Conservation (phyloP, 1,140 invertebrate species). For the Aphelenchoides avenae region DNA sequence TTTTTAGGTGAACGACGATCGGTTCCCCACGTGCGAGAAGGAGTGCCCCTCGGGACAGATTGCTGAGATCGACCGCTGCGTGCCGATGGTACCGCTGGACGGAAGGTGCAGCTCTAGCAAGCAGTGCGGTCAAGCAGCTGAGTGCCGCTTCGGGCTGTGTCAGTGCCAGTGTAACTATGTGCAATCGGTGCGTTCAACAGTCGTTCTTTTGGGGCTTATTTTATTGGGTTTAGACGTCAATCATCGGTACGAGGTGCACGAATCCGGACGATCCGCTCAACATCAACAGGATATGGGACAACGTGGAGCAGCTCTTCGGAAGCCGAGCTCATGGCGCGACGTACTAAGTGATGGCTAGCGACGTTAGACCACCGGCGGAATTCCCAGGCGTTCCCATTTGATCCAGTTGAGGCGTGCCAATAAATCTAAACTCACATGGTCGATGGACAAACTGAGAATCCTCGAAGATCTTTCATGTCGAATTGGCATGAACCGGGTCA, state of each 20-base stretch:
- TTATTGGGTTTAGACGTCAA: slow-evolving; percentile 16
- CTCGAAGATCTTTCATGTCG: neutral
- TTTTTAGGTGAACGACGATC: slow-evolving; percentile 55
- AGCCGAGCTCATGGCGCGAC: no score
- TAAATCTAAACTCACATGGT: slow-evolving; percentile 72
- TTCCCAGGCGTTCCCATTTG: slow-evolving; percentile 94
- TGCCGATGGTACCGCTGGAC: slow-evolving; percentile 40
- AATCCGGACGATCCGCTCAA: slow-evolving; percentile 52
- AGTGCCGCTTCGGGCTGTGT: slow-evolving; percentile 57
- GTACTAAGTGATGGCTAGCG: neutral
- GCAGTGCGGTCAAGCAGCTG: slow-evolving; percentile 49
- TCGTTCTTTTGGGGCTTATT: slow-evolving; percentile 37
- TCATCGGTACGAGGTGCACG: slow-evolving; percentile 41
- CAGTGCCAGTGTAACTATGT: slow-evolving; percentile 56
- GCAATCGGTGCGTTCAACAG: slow-evolving; percentile 30
- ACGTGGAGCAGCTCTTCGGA: slow-evolving; percentile 46
- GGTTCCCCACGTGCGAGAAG: slow-evolving; percentile 57
- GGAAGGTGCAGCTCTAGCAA: slow-evolving; percentile 48
- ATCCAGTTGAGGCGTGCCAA: slow-evolving; percentile 95
- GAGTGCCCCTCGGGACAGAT: slow-evolving; percentile 45
- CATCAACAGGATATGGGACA: slow-evolving; percentile 38
- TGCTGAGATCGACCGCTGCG: slow-evolving; percentile 48
- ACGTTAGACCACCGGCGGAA: neutral
- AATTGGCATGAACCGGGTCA: slow-evolving; percentile 1
- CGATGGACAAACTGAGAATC: slow-evolving; percentile 1